Conservation (phyloP, 2,888 invertebrate species). For the Thera britannica region DNA sequence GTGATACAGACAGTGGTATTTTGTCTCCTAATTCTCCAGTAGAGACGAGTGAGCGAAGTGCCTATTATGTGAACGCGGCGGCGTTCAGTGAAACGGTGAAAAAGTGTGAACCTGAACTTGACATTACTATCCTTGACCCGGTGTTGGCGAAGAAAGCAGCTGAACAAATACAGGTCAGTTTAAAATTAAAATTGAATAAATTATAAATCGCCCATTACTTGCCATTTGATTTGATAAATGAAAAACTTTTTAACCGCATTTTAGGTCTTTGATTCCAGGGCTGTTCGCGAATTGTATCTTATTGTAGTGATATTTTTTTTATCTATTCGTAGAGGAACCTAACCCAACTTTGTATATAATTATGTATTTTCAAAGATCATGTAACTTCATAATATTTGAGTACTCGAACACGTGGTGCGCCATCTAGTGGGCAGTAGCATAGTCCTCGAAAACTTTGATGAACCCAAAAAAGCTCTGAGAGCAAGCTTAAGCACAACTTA, state of each 20-base stretch:
- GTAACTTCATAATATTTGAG: background rate
- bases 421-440: slow-evolving; percentile 54
- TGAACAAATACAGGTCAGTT: slow-evolving; percentile 79
- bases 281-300: too few relatives aligned
- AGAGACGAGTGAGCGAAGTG: slow-evolving; percentile 73
- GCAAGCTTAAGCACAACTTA: slow-evolving; percentile 11
- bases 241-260: background rate
- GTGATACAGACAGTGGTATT: slow-evolving; percentile 87
- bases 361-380: background rate
- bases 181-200: background rate
- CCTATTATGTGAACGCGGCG: slow-evolving; percentile 73
- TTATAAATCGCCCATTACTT: background rate
- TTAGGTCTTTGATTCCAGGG: too few relatives aligned
- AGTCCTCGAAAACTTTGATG: slow-evolving; percentile 16
- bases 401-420: slow-evolving; percentile 35
- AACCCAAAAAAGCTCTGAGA: slow-evolving; percentile 11
- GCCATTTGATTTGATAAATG: background rate
- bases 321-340: too few relatives aligned
- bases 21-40: slow-evolving; percentile 86
- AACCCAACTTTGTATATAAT: too few relatives aligned
- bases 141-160: slow-evolving; percentile 75
- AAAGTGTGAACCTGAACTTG: slow-evolving; percentile 64
- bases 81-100: slow-evolving; percentile 71
- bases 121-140: slow-evolving; percentile 75
- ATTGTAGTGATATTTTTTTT: too few relatives aligned